Evolutionary conservation across 2,113 vertebrate genomes (phyloP), one percentile per base, ranked within the genome.

Genomic region (Phyllostomus hastatus): DNA sequence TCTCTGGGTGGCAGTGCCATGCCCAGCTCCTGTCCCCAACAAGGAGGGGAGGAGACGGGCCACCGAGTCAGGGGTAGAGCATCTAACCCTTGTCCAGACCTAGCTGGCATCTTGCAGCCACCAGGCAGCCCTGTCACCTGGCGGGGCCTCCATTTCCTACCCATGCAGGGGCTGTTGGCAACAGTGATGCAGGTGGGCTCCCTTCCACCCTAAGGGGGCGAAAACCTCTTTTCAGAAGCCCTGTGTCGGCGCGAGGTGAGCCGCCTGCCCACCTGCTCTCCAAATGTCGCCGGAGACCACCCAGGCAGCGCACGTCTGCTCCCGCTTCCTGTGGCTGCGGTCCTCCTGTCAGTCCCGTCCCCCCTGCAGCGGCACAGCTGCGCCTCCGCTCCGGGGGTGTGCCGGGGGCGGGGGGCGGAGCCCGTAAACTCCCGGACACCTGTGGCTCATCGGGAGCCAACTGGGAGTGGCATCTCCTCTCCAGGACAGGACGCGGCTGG

Each of bases 111-210:
- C 48, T 28, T 35, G 26, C 22, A 3, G 59, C 66, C 57, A 5
- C 31, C 5, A 46, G 57, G 35, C 28, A 19, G 33, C 0, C 69
- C 33, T 1, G 41, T 14, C 22, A 7, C 88, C 78, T 20, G 19
- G 17, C 2, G 1, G 17, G 38, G 31, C 67, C 69, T 72, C 43
- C 0, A 38, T 75, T 61, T 85, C 43, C 41, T 11, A 28, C 69
- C 54, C n/a, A 5, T 11, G 1, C 59, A 5, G 22, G 10, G n/a
- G 72, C 1, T 4, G 17, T 31, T 6, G 15, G 10, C 0, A 64
- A 12, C 1, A 2, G 85, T 0, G 2, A 22, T 0, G 0, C 5
- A 1, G 28, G 31, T 7, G 2, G 67, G 26, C 24, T 54, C 2
- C 28, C 59, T 59, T 84, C 28, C 11, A 0, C 46, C 7, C 76